A percentile compares a stretch with the other conserved stretches of the same genome.
Conservation (phyloP, 2,888 invertebrate genomes). For the Ormyrus rosae region DNA sequence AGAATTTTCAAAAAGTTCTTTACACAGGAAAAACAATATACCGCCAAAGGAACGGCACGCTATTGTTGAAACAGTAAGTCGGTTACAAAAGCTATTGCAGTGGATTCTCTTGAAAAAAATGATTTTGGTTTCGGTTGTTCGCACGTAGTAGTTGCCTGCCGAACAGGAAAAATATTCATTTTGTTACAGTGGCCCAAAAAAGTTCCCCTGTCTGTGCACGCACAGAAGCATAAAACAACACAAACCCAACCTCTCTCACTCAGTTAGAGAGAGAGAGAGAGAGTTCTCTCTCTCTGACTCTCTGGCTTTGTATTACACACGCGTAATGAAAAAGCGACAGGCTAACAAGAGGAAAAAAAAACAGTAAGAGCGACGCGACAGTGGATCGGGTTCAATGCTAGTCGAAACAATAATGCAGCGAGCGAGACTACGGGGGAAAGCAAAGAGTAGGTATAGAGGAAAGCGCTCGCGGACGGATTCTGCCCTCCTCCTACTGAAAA, state of each 20-base stretch:
- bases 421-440: not conserved
- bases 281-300: too few species aligned
- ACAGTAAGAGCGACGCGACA: not conserved
- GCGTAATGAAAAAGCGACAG: constrained; percentile 29
- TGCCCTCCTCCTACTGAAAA: constrained; percentile 17
- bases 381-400: constrained; percentile 13
- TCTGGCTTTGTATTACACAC: not conserved
- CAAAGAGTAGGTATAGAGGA: not conserved
- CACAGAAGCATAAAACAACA: not conserved
- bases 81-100: too few species aligned
- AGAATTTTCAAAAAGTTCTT: too few species aligned
- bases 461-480: not conserved
- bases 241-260: not conserved
- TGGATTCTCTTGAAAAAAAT: too few species aligned
- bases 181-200: not conserved
- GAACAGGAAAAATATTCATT: not conserved
- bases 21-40: too few species aligned
- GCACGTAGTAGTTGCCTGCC: too few species aligned
- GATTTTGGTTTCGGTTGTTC: too few species aligned
- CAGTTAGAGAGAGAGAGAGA: too few species aligned
- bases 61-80: too few species aligned
- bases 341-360: not conserved
- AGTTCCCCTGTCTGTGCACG: not conserved
- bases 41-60: too few species aligned
- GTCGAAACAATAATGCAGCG: constrained; percentile 36